Evolutionary conservation across 2,113 vertebrate genomes (phyloP).

Genomic region (Tor tambroides): DNA sequence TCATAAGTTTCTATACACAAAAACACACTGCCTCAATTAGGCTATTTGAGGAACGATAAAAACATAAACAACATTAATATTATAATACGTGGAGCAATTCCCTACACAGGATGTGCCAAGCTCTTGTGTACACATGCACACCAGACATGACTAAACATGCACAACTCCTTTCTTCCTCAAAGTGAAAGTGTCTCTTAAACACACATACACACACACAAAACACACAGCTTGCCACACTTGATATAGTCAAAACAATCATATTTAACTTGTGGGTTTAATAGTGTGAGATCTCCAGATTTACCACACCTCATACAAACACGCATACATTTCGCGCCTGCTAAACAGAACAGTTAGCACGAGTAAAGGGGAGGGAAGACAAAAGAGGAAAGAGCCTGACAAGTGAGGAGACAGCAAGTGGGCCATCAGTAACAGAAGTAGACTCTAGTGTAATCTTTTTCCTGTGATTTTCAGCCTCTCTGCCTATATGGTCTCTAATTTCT

Average conservation of each 20-base stretch:
- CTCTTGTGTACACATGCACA: slow-evolving; percentile 25
- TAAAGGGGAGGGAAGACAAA: slow-evolving; percentile 46
- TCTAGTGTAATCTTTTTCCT: neutral
- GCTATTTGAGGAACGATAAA: neutral
- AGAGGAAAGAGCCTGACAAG: neutral
- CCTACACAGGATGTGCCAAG: neutral
- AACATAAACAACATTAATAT: neutral
- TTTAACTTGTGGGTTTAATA: neutral
- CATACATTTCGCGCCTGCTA: too few relatives aligned
- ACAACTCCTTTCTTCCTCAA: slow-evolving; percentile 4
- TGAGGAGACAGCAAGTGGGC: neutral
- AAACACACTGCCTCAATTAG: neutral
- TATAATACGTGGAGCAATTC: neutral
- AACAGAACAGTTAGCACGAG: slow-evolving; percentile 28
- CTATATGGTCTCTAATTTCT: neutral
- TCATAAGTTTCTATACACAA: neutral
- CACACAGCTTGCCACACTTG: neutral
- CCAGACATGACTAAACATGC: slow-evolving; percentile 38
- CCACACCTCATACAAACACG: neutral
- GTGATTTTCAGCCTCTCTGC: neutral
- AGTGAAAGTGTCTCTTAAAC: slow-evolving; percentile 28
- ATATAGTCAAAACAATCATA: neutral
- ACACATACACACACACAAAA: neutral
- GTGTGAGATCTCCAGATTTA: slow-evolving; percentile 18
- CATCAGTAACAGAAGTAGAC: neutral